phyloP scores from a whole-genome alignment of 2,888 invertebrate genomes.

The Amiota minor region DNA sequence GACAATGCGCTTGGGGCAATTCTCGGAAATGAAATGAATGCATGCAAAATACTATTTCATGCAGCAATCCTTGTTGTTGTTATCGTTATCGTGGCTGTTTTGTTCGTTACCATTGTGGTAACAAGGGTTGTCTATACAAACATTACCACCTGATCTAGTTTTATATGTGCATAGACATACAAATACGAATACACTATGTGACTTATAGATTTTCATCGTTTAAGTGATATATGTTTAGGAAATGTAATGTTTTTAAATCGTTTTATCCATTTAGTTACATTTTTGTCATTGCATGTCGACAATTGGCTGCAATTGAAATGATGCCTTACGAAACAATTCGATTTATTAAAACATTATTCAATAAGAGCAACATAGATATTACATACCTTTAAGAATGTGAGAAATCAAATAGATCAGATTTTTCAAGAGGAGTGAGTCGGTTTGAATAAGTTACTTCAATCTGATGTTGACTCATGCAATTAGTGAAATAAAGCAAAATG shows the following conservation, averaged over 20 bases:
- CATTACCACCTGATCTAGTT: not conserved
- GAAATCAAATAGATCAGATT: too few relatives aligned
- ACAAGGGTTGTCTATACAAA: not conserved
- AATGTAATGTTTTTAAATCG: slow-evolving; percentile 17
- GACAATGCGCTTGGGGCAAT: slow-evolving; percentile 64
- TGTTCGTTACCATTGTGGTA: not conserved
- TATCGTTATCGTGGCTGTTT: not conserved
- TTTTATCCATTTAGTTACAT: slow-evolving; percentile 20
- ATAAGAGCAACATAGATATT: too few relatives aligned
- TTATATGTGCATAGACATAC: not conserved
- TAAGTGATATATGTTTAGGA: slow-evolving; percentile 15
- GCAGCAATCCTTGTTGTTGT: slow-evolving; percentile 14
- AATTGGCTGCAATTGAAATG: not conserved
- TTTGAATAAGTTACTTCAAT: too few relatives aligned
- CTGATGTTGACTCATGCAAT: too few relatives aligned
- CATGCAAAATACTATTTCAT: slow-evolving; percentile 30
- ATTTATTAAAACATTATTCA: too few relatives aligned
- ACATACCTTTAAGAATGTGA: too few relatives aligned
- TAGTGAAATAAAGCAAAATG: too few relatives aligned
- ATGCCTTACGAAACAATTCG: not conserved
- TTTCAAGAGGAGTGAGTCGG: too few relatives aligned
- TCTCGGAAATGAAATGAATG: slow-evolving; percentile 43
- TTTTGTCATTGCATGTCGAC: not conserved
- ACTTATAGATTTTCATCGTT: not conserved
- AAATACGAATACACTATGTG: not conserved